Percentiles rank a stretch among this genome's conserved stretches.
phyloP scores from a whole-genome alignment of 1,140 invertebrate species.

The Littorina saxatilis region DNA sequence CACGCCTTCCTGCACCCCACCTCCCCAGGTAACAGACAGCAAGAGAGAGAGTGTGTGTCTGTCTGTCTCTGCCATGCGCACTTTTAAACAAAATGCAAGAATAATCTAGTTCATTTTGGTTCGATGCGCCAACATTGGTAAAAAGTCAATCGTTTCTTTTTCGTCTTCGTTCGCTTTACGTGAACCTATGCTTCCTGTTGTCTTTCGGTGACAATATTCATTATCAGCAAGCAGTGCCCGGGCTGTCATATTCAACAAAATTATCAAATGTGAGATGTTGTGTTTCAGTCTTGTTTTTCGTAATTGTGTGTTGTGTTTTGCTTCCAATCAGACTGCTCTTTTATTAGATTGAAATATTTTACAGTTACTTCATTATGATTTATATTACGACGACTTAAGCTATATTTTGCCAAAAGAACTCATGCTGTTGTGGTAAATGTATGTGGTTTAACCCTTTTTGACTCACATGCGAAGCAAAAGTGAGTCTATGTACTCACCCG shows the following conservation, averaged over 20 bases:
- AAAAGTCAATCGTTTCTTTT: not conserved
- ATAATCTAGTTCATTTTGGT: no score
- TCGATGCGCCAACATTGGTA: no score
- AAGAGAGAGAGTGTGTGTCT: not conserved
- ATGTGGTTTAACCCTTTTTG: no score
- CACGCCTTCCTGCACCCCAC: conserved; percentile 41
- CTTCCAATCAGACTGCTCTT: no score
- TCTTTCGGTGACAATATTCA: not conserved
- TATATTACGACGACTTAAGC: no score
- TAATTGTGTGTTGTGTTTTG: not conserved
- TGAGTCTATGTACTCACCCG: no score
- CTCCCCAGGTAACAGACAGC: not conserved
- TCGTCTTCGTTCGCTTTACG: not conserved
- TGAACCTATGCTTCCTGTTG: not conserved
- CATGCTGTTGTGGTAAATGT: no score
- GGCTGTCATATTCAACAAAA: not conserved
- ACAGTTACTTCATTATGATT: no score
- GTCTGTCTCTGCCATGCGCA: not conserved
- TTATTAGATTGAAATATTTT: no score
- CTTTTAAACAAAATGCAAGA: no score
- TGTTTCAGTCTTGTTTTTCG: not conserved
- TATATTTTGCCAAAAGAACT: no score
- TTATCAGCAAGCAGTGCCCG: not conserved
- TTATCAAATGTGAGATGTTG: not conserved
- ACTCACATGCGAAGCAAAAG: no score